Base-by-base conservation (phyloP, 2,113 vertebrate species). In the Poecilia latipinna region DNA sequence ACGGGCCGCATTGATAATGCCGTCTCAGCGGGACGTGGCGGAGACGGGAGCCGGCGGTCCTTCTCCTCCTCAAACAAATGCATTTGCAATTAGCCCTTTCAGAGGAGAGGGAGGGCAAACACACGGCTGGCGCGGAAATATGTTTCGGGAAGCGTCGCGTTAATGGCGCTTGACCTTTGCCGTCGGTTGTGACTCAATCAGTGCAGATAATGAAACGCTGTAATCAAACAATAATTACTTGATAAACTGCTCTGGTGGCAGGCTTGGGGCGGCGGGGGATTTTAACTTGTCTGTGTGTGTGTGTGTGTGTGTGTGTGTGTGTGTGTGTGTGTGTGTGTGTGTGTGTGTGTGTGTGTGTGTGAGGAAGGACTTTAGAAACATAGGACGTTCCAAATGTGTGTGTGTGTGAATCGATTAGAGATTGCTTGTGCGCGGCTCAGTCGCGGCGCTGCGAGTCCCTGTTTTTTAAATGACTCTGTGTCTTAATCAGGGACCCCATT, bases 221-320 rank as follows among this genome's bases (percentile, higher is more conserved):
- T 94, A 94, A 95, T 95, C 94, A 95, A 95, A 95, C 94, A 95
- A 94, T 95, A 95, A 95, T 95, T 94, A 93, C 92, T 94, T 95
- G 94, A 95, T 94, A 95, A 95, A 95, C 94, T 94, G 92, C 92
- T 92, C 90, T 75, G 65, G 81, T 91, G 91, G 90, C 92, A 90
- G 89, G 84, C 82, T 65, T 10, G 39, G 86, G 87, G 88, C 65
- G 77, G 90, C 75, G 19, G 68, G 85, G 90, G 86, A 87, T 88
- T 83, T 85, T 82, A 70, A 69, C 73, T 69, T 70, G 73, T 71
- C 61, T 87, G 80, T 70, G 74, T 22, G 89, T 88, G 71, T 8
- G 63, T 12, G 68, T 19, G 70, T 6, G 61, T 5, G 70, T 87
- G 79, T 68, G 73, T 12, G 74, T 11, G 71, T 88, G 80, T 69